Evolutionary conservation across 2,797 vertebrate genomes (phyloP).

Genomic region (Tragelaphus oryx): DNA sequence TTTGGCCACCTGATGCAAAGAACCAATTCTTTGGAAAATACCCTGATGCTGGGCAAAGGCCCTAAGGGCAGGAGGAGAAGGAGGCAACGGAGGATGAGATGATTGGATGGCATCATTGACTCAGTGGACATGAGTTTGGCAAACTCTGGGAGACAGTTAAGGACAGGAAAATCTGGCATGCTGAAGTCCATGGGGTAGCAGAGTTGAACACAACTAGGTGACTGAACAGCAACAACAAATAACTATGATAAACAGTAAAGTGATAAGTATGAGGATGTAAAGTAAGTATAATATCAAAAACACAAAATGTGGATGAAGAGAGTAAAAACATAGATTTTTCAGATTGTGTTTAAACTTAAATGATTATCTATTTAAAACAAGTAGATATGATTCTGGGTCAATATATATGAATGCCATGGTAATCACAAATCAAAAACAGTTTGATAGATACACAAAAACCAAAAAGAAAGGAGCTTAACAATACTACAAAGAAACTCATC

Average conservation of each 20-base stretch:
- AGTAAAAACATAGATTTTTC: background rate
- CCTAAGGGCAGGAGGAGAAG: background rate
- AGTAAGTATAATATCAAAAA: background rate
- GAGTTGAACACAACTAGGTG: background rate
- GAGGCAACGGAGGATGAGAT: background rate
- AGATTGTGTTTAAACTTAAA: background rate
- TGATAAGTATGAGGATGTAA: background rate
- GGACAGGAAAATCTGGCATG: background rate
- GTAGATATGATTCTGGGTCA: background rate
- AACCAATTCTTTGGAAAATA: background rate
- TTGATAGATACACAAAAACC: background rate
- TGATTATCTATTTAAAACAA: background rate
- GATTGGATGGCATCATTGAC: background rate
- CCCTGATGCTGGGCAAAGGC: background rate
- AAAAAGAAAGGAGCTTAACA: background rate
- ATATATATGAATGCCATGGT: background rate
- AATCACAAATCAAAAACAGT: background rate
- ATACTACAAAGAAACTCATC: background rate
- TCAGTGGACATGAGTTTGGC: background rate
- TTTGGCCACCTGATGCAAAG: background rate
- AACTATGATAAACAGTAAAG: background rate
- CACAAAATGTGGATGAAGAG: background rate
- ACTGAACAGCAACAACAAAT: background rate
- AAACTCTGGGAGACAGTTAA: background rate
- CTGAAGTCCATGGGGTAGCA: background rate